Evolutionary conservation across 1,140 invertebrate genomes (phyloP).

Genomic region (Drosophila takahashii): DNA sequence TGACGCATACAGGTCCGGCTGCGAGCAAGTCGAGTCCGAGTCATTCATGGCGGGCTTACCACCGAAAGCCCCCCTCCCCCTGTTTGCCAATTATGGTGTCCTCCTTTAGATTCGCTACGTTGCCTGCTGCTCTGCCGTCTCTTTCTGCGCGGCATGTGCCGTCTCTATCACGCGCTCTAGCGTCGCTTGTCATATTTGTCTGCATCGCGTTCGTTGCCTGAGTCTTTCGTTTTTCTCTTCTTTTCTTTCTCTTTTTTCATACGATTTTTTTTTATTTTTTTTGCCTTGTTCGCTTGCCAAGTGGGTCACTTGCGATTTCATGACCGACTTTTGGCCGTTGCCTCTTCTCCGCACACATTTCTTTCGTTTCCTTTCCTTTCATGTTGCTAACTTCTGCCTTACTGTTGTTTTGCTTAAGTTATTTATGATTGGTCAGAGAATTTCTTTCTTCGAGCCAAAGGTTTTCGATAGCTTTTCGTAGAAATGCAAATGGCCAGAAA

Average conservation of each 20-base stretch:
- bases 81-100: slow-evolving; percentile 77
- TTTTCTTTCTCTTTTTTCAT: slow-evolving; percentile 15
- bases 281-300: slow-evolving; percentile 70
- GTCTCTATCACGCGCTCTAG: slow-evolving; percentile 57
- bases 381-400: slow-evolving; percentile 22
- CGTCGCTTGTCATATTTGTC: slow-evolving; percentile 76
- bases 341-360: slow-evolving; percentile 38
- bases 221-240: slow-evolving; percentile 68
- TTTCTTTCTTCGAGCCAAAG: slow-evolving; percentile 56
- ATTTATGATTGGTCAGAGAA: slow-evolving; percentile 70
- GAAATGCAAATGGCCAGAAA: slow-evolving; percentile 24
- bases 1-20: slow-evolving; percentile 77
- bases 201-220: slow-evolving; percentile 74
- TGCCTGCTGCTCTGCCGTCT: slow-evolving; percentile 30
- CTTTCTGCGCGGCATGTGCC: neutral
- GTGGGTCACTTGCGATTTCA: slow-evolving; percentile 83
- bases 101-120: slow-evolving; percentile 75
- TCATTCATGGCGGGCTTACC: slow-evolving; percentile 60
- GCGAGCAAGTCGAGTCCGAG: slow-evolving; percentile 48
- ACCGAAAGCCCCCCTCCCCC: neutral
- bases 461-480: slow-evolving; percentile 23
- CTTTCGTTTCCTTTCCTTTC: slow-evolving; percentile 37
- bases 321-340: slow-evolving; percentile 74
- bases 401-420: slow-evolving; percentile 52
- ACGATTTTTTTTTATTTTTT: slow-evolving; percentile 7